Evolutionary conservation across 2,797 vertebrate genomes (phyloP).

Genomic region (Danionella dracula): DNA sequence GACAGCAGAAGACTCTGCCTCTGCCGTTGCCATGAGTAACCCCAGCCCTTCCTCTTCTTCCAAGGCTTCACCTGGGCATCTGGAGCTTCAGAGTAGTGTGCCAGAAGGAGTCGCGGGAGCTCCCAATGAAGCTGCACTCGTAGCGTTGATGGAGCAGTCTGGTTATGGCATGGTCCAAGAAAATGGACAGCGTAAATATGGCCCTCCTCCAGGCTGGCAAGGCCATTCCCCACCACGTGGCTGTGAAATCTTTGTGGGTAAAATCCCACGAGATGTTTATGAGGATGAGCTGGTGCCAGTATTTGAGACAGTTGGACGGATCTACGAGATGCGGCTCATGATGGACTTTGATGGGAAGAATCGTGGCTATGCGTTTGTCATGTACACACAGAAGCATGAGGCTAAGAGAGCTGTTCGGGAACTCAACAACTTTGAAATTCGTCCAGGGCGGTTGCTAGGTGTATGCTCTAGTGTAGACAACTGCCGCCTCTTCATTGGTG

Average conservation of each 20-base stretch:
- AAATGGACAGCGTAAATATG: constrained; percentile 95
- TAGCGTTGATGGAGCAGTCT: constrained; percentile 88
- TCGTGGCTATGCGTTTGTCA: constrained; percentile 94
- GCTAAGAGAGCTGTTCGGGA: constrained; percentile 93
- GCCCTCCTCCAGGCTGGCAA: constrained; percentile 92
- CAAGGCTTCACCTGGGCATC: constrained; percentile 54
- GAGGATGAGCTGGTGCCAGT: constrained; percentile 96
- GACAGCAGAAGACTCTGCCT: constrained; percentile 93
- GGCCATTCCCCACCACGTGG: constrained; percentile 83
- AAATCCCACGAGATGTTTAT: constrained; percentile 95
- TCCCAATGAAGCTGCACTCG: constrained; percentile 81
- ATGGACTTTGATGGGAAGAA: constrained; percentile 99
- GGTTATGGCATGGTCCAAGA: constrained; percentile 94
- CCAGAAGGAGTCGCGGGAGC: constrained; percentile 86
- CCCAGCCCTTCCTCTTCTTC: constrained; percentile 61
- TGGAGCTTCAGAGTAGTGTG: constrained; percentile 65
- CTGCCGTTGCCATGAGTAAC: constrained; percentile 86
- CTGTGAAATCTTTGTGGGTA: constrained; percentile 97
- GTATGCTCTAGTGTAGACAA: constrained; percentile 98
- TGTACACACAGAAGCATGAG: constrained; percentile 93
- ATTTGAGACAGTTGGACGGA: constrained; percentile 88
- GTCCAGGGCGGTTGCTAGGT: constrained; percentile 89
- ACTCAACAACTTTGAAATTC: constrained; percentile 96
- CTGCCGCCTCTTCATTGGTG: constrained; percentile 96
- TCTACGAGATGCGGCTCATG: constrained; percentile 98